A percentile compares a stretch with the other conserved stretches of the same genome.
Evolutionary conservation across 1,140 invertebrate genomes (phyloP).

Genomic region (Aphis craccivora): DNA sequence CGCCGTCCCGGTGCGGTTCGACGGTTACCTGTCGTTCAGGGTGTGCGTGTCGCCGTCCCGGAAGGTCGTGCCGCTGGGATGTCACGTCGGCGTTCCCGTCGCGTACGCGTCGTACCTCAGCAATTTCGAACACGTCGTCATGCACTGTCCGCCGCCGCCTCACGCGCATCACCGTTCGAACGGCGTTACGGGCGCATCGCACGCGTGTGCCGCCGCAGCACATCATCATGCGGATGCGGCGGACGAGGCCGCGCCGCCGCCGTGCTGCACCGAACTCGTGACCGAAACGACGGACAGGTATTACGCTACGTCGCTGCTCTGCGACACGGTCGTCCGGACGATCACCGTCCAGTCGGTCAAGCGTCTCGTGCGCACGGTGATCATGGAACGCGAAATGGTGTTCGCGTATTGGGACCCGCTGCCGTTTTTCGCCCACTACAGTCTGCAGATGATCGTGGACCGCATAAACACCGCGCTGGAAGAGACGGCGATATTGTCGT

Average conservation of each 20-base stretch:
- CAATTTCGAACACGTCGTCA: slow-evolving; percentile 67
- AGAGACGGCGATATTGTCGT: slow-evolving; percentile 63
- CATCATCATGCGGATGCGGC: not conserved
- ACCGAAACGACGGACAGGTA: slow-evolving; percentile 65
- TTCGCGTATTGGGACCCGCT: slow-evolving; percentile 83
- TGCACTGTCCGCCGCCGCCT: slow-evolving; percentile 71
- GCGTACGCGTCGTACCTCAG: slow-evolving; percentile 79
- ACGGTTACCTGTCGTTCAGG: slow-evolving; percentile 78
- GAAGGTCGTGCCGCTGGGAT: slow-evolving; percentile 70
- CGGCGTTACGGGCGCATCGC: too few species aligned
- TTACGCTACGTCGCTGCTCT: slow-evolving; percentile 67
- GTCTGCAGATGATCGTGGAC: slow-evolving; percentile 75
- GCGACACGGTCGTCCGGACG: slow-evolving; percentile 66
- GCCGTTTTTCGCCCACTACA: slow-evolving; percentile 83
- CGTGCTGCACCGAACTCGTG: slow-evolving; percentile 61
- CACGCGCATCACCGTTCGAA: slow-evolving; percentile 68
- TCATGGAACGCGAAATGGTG: slow-evolving; percentile 77
- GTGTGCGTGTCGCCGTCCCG: slow-evolving; percentile 67
- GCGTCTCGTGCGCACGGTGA: slow-evolving; percentile 70
- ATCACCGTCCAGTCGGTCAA: slow-evolving; percentile 67
- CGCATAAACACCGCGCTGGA: slow-evolving; percentile 67
- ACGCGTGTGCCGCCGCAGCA: too few species aligned
- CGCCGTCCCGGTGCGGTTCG: slow-evolving; percentile 71
- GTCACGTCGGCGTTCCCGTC: slow-evolving; percentile 76
- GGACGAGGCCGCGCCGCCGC: slow-evolving; percentile 62